phyloP scores from a whole-genome alignment of 2,113 vertebrate genomes.

The Psephotus haematonotus region DNA sequence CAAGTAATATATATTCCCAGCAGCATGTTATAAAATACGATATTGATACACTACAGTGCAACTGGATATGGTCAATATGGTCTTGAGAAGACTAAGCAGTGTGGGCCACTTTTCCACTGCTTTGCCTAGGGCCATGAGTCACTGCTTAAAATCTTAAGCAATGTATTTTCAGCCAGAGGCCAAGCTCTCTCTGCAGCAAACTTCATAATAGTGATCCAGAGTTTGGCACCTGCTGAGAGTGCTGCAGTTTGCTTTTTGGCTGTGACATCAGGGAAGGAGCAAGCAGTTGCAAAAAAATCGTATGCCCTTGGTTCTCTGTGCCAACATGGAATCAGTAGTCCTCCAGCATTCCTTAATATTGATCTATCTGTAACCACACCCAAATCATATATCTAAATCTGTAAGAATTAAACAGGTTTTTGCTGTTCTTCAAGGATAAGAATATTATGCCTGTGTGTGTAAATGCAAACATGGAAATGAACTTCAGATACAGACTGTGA shows the following conservation, averaged over 20 bases:
- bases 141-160: background rate
- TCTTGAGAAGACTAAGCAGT: background rate
- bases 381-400: background rate
- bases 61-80: background rate
- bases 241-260: background rate
- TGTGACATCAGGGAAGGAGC: background rate
- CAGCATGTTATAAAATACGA: rapidly evolving
- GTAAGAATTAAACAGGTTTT: background rate
- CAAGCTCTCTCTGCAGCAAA: background rate
- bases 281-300: background rate
- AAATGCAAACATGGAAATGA: background rate
- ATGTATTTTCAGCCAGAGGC: background rate
- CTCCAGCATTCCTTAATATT: background rate
- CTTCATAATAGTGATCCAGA: background rate
- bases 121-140: background rate
- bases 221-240: background rate
- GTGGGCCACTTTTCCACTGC: background rate
- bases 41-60: background rate
- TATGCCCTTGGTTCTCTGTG: background rate
- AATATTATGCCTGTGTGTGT: background rate
- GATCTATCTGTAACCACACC: background rate
- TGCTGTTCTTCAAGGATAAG: background rate
- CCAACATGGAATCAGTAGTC: background rate
- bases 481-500: background rate
- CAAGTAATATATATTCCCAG: background rate